Evolutionary conservation across 2,888 invertebrate species (phyloP).

Genomic region (Leptogaster cylindrica): DNA sequence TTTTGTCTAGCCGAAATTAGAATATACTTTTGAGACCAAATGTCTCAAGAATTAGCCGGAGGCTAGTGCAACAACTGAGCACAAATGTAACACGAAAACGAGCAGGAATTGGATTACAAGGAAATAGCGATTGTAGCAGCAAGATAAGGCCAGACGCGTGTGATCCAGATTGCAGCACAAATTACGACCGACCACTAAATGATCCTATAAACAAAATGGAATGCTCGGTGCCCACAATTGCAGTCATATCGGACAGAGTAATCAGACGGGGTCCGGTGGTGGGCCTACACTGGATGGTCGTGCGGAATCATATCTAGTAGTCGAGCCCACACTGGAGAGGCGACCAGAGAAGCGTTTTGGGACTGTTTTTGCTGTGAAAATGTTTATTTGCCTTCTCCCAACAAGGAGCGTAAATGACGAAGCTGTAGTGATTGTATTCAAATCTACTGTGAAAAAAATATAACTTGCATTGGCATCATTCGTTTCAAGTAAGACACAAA

Average conservation of each 20-base stretch:
- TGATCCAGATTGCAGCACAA: neutral
- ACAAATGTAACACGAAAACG: neutral
- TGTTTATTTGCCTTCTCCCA: slow-evolving; percentile 4
- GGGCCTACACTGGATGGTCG: neutral
- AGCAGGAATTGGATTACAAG: neutral
- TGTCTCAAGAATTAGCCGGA: neutral
- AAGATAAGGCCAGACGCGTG: slow-evolving; percentile 1
- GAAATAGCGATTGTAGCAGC: neutral
- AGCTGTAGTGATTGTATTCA: slow-evolving; percentile 27
- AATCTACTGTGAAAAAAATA: slow-evolving; percentile 26
- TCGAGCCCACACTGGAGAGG: slow-evolving; percentile 8
- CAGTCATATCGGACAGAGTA: neutral
- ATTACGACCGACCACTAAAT: neutral
- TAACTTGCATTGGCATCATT: neutral
- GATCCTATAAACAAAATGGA: neutral
- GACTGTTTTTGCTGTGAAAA: neutral
- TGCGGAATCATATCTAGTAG: neutral
- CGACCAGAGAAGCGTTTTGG: neutral
- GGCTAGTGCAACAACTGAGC: neutral
- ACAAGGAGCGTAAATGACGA: neutral
- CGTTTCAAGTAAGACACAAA: neutral
- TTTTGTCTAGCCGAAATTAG: neutral
- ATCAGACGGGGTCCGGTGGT: neutral
- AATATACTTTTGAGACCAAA: neutral
- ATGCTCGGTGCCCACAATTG: neutral